Base-by-base conservation (phyloP, 92 coral and sea anemone genomes). In the Paragorgia papillata region DNA sequence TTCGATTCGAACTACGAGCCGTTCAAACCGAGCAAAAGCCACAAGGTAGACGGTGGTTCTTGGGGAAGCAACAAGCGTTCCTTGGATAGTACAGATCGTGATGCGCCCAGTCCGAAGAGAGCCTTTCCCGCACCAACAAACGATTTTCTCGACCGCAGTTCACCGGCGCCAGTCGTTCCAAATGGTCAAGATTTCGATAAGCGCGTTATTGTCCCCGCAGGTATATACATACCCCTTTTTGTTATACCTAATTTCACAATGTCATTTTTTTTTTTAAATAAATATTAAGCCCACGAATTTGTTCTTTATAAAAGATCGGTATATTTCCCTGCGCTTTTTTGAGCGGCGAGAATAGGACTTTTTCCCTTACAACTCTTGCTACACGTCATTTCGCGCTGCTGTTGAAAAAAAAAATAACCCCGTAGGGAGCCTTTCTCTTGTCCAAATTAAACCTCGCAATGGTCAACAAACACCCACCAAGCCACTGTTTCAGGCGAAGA, bases 121-220 rank as follows among this genome's bases (percentile, higher is more conserved):
- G 88, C 97, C 0, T 95, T 80, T 48, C 53, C 78, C 9, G 99
- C 92, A 5, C 95, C 99, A 17, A 89, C 49, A 74, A 90, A 92
- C 80, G 99, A 95, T 62, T 95, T 89, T 74, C 88, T 88, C 69
- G 99, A 95, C 29, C 79, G 99, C 85, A 85, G 74, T 53, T 80
- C 97, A 27, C 96, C 97, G 15, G 91, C 97, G 27, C 99, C 99
- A 41, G 83, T 84, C 43, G 91, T 89, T 48, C 97, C 97, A 9
- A 92, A 89, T 62, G 85, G 87, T 54, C 90, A 91, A 3, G 95
- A 96, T 41, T 96, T 91, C 66, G 99, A 95, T 75, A 88, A 91
- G 0, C 87, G 99, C 44, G 99, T 95, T 35, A 95, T 95, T 66
- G 99, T 95, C 32, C 99, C 99, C 58, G 99, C 99, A 68, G 99